These are phyloP conservation scores for Sogatella furcifera DNA, from an alignment of 1,140 invertebrate genomes.

Conservation along the genomic window DNA sequence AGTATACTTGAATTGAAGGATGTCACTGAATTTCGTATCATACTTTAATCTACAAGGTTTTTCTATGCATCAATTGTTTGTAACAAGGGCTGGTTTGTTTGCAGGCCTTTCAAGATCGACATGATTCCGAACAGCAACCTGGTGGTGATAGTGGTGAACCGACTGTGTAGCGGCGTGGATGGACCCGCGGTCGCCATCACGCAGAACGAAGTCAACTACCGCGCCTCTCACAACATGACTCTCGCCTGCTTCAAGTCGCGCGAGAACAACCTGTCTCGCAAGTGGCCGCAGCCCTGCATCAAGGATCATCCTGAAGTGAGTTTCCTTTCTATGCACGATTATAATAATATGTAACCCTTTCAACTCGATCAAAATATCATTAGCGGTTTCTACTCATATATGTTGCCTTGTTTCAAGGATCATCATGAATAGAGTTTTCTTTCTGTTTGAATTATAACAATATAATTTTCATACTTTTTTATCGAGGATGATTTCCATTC, in stretches of 20 bases:
- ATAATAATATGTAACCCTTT: neutral
- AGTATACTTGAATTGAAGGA: too few species aligned
- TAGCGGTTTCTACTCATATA: too few species aligned
- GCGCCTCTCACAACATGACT: conserved; percentile 12
- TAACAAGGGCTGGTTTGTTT: neutral
- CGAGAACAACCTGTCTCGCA: conserved; percentile 29
- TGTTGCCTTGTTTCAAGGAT: too few species aligned
- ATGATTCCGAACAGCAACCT: conserved; percentile 72
- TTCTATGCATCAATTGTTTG: neutral
- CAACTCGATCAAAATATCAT: neutral
- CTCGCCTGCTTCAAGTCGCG: conserved; percentile 25
- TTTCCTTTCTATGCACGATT: too few species aligned
- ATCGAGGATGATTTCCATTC: too few species aligned
- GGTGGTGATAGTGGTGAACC: conserved; percentile 68
- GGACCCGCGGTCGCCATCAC: neutral
- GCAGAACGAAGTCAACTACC: neutral
- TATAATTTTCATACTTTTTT: too few species aligned
- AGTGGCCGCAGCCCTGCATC: conserved; percentile 29
- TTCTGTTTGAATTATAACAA: too few species aligned
- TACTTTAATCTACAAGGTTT: neutral
- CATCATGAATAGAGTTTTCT: too few species aligned
- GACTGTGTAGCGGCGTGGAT: conserved; percentile 39
- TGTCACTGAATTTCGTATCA: too few species aligned
- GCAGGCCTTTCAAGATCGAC: conserved; percentile 68
- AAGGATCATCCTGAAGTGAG: conserved; percentile 34